A percentile compares a stretch with the other conserved stretches of the same genome.
Conservation (phyloP, 2,888 invertebrate genomes). For the Uropetala carovei region DNA sequence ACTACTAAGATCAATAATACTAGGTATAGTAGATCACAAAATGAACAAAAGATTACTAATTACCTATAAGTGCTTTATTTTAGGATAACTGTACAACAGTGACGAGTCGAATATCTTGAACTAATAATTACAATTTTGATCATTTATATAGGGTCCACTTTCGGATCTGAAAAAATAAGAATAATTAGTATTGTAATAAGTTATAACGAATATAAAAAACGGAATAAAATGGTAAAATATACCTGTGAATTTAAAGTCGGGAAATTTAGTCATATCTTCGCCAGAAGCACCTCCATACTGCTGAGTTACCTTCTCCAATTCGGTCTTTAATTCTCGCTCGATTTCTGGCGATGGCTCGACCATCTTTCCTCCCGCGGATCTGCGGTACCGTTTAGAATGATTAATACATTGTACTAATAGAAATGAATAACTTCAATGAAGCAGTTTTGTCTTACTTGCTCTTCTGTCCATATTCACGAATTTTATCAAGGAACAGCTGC, state of each 20-base stretch:
- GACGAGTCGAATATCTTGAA: background rate
- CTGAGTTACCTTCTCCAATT: conserved; percentile 88
- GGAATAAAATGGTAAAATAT: conserved; percentile 55
- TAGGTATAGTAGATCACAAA: background rate
- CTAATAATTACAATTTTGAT: background rate
- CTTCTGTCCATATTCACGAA: conserved; percentile 92
- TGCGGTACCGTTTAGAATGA: conserved; percentile 73
- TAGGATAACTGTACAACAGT: conserved; percentile 19
- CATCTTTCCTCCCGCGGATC: conserved; percentile 84
- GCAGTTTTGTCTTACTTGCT: conserved; percentile 83
- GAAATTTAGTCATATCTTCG: conserved; percentile 93
- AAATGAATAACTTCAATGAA: too few relatives aligned
- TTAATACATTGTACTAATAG: too few relatives aligned
- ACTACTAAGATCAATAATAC: too few relatives aligned
- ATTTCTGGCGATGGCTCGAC: conserved; percentile 89
- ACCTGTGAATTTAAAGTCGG: conserved; percentile 85
- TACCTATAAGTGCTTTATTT: background rate
- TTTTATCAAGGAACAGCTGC: conserved; percentile 94
- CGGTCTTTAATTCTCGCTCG: conserved; percentile 84
- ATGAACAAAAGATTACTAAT: background rate
- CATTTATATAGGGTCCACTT: conserved; percentile 47
- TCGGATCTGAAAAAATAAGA: conserved; percentile 24
- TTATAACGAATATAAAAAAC: background rate
- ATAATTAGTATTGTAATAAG: background rate
- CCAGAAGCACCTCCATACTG: conserved; percentile 86